phyloP scores from a whole-genome alignment of 2,797 vertebrate species.

The Pangasius mekongensis region DNA sequence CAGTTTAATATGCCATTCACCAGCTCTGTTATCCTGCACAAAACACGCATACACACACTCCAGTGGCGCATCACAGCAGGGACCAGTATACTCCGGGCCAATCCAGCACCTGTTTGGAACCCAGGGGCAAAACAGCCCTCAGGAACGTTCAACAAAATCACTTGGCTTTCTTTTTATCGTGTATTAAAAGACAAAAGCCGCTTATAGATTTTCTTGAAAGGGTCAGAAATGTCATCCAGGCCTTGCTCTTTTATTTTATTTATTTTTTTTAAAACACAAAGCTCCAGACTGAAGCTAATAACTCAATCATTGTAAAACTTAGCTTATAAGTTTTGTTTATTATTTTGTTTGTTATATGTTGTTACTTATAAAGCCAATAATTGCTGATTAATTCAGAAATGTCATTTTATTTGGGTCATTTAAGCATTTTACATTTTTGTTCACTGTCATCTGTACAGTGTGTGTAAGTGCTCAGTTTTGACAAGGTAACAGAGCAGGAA shows the following conservation, averaged over 20 bases:
- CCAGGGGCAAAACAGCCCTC: constrained; percentile 21
- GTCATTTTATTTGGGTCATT: background rate
- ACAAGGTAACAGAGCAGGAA: background rate
- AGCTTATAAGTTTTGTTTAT: too few relatives aligned
- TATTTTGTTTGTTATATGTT: too few relatives aligned
- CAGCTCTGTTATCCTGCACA: constrained; percentile 37
- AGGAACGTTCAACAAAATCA: background rate
- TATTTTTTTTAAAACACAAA: background rate
- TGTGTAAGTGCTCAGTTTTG: background rate
- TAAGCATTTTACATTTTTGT: background rate
- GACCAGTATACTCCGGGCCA: background rate
- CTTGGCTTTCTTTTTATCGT: constrained; percentile 3
- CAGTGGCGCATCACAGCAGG: constrained; percentile 39
- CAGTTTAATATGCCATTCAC: constrained; percentile 62
- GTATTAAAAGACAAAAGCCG: background rate
- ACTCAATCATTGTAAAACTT: background rate
- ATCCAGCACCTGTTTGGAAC: constrained; percentile 38
- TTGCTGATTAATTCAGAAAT: background rate
- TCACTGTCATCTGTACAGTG: background rate
- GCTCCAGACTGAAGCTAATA: background rate
- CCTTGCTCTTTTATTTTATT: background rate
- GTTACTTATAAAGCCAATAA: background rate
- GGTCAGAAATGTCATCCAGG: background rate
- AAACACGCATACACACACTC: constrained; percentile 32
- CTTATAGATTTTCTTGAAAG: background rate